phyloP scores from a whole-genome alignment of 2,888 invertebrate genomes.

The Druceiella hillmani region DNA sequence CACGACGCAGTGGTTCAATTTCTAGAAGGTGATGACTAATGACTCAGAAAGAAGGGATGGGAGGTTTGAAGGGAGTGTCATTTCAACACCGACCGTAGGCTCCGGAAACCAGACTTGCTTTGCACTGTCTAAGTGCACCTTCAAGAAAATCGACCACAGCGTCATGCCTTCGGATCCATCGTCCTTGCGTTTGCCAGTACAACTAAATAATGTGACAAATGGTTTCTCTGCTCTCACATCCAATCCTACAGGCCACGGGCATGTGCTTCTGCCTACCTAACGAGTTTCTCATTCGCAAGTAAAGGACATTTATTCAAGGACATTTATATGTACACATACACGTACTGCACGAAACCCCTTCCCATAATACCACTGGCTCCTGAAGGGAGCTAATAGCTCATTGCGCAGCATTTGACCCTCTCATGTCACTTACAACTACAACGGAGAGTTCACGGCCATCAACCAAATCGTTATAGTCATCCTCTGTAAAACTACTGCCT shows the following conservation, averaged over 20 bases:
- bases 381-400: slow-evolving; percentile 3
- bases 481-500: slow-evolving; percentile 6
- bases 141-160: slow-evolving; percentile 22
- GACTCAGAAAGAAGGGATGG: slow-evolving; percentile 26
- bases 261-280: slow-evolving; percentile 17
- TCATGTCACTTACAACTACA: too few species aligned
- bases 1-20: slow-evolving; percentile 27
- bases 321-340: slow-evolving; percentile 27
- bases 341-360: slow-evolving; percentile 28
- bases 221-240: slow-evolving; percentile 26
- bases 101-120: slow-evolving; percentile 30
- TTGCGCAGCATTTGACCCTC: not conserved
- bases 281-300: slow-evolving; percentile 25
- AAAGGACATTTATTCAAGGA: slow-evolving; percentile 30
- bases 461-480: slow-evolving; percentile 16
- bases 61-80: slow-evolving; percentile 24
- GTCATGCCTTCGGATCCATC: slow-evolving; percentile 27
- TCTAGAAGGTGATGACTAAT: slow-evolving; percentile 22
- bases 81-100: slow-evolving; percentile 23
- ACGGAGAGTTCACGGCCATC: slow-evolving; percentile 22
- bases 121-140: slow-evolving; percentile 21
- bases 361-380: too few species aligned
- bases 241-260: slow-evolving; percentile 24
- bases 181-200: slow-evolving; percentile 31
- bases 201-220: slow-evolving; percentile 28